Conservation (phyloP, 2,797 vertebrate species). For the Onychomys torridus region DNA sequence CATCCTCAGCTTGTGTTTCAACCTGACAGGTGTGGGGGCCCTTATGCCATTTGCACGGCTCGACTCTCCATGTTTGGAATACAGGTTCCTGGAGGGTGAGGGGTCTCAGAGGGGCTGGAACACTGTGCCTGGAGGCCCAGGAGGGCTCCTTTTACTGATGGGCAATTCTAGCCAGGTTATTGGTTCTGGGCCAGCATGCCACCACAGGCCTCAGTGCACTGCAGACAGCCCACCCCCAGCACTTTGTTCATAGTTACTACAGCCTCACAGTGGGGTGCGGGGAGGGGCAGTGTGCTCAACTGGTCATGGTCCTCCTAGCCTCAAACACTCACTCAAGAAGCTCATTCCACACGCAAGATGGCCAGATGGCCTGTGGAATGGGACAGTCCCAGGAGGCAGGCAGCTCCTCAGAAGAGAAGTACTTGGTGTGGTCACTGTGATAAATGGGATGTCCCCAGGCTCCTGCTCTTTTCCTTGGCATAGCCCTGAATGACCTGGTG, state of each 20-base stretch:
- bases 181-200: rapidly evolving
- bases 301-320: neutral
- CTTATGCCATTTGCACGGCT: neutral
- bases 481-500: neutral
- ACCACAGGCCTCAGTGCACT: neutral
- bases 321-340: neutral
- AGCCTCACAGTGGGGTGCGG: neutral
- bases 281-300: neutral
- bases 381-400: neutral
- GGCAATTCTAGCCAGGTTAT: too few relatives aligned
- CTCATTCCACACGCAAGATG: neutral
- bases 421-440: neutral
- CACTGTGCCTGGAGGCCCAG: neutral
- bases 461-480: neutral
- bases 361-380: neutral
- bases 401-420: neutral
- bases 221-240: too few relatives aligned
- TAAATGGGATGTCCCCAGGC: neutral
- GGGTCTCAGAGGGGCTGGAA: neutral
- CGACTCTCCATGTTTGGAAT: neutral
- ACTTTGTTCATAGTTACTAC: neutral
- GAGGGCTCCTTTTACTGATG: neutral
- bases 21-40: neutral
- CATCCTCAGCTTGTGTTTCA: neutral
- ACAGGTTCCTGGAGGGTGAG: neutral